Base-by-base conservation (phyloP, 2,113 vertebrate genomes). In the Cinclus cinclus region DNA sequence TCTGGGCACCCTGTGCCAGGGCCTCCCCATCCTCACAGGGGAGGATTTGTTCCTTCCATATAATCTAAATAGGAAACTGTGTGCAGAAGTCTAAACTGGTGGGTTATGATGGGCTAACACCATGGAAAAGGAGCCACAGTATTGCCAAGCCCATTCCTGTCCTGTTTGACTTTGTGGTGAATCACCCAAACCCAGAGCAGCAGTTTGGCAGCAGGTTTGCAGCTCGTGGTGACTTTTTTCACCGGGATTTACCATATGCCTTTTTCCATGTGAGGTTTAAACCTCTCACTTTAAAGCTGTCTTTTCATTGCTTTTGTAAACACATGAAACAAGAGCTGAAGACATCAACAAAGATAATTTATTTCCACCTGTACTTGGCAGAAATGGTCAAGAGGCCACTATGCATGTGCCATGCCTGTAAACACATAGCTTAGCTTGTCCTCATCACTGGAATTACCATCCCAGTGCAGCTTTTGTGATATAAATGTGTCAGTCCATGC, bases 41-140 rank as follows among this genome's bases (percentile, higher is more conserved):
- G 3, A 53, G 11, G 15, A 39, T 55, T 41, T 25, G 28, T 60
- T 47, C 46, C 47, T 39, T 22, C 7, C 2, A 8, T 22, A 1
- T 6, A 11, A 28, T 28, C 9, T 30, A 39, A 52, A n/a, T 2
- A 12, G 33, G 30, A 62, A 63, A 50, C 22, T 7, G 0, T 49
- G 31, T 5, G 68, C 15, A 9, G 12, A 8, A 55, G 31, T 14
- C 20, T n/a, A n/a, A 5, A 25, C 2, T 4, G 47, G 30, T 10
- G 53, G 53, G 7, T 19, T 59, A 21, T 2, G 33, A 30, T 35
- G 49, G 41, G 33, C 4, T 7, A 74, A 39, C 12, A 31, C 5
- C 0, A 0, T 3, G 3, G 23, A 55, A 80, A 53, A 7, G 15
- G 37, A 42, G 15, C 2, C 1, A 28, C 3, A 27, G 28, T 20